A percentile compares a stretch with the other conserved stretches of the same genome.
Conservation (phyloP, 1,140 invertebrate genomes). For the Calephelis nemesis region DNA sequence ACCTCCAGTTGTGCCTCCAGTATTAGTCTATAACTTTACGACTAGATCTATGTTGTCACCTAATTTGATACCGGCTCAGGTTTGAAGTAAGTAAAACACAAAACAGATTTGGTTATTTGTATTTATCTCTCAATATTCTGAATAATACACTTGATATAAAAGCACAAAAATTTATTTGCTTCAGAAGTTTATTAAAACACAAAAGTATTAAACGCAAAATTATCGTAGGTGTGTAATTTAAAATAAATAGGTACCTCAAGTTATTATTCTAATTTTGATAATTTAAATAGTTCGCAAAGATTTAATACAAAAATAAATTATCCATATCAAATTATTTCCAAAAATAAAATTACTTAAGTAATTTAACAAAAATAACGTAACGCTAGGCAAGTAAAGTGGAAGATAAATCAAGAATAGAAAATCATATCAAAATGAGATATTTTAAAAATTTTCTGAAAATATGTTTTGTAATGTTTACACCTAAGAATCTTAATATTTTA, state of each 20-base stretch:
- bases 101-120: neutral
- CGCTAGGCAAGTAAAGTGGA: no score
- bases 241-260: neutral
- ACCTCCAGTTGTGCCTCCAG: no score
- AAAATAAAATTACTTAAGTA: neutral
- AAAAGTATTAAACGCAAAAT: neutral
- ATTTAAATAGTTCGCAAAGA: constrained; percentile 1
- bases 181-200: neutral
- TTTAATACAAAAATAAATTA: constrained; percentile 11
- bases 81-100: neutral
- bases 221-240: no score
- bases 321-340: neutral
- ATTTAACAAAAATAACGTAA: neutral
- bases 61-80: neutral
- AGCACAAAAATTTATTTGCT: constrained; percentile 1
- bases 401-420: neutral
- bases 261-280: neutral
- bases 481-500: neutral
- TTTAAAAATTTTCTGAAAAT: constrained; percentile 9
- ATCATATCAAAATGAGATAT: neutral
- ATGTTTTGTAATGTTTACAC: neutral
- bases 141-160: constrained; percentile 9
- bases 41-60: neutral
- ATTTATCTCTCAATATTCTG: constrained; percentile 15
- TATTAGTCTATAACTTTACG: no score